Evolutionary conservation across 1,140 invertebrate genomes (phyloP).

Genomic region (Magallana angulata): DNA sequence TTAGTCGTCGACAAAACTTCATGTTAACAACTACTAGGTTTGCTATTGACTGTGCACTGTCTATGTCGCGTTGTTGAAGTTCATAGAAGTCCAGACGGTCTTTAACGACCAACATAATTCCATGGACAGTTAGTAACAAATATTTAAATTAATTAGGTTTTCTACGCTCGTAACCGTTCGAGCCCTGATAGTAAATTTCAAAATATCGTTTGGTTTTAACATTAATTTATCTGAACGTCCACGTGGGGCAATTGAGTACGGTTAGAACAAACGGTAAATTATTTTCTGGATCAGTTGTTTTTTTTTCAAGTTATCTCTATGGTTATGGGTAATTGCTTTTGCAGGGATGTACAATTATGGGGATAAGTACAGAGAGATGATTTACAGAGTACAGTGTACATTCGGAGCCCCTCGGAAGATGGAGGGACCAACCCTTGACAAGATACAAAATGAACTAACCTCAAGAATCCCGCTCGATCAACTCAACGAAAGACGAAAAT

Average conservation of each 20-base stretch:
- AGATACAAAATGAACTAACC: constrained; percentile 65
- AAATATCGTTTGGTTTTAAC: too few species aligned
- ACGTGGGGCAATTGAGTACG: too few species aligned
- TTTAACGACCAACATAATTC: too few species aligned
- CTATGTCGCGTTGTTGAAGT: too few species aligned
- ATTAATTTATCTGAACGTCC: too few species aligned
- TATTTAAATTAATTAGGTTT: too few species aligned
- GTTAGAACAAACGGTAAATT: too few species aligned
- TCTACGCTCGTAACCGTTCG: too few species aligned
- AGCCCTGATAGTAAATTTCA: too few species aligned
- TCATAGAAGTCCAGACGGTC: background rate
- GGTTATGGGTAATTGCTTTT: constrained; percentile 8
- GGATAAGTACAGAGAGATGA: constrained; percentile 83
- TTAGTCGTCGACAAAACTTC: too few species aligned
- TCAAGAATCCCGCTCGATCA: constrained; percentile 85
- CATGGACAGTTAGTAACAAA: background rate
- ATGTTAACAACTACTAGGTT: background rate
- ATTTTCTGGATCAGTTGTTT: too few species aligned
- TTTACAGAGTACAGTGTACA: constrained; percentile 61
- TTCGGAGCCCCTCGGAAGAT: constrained; percentile 61
- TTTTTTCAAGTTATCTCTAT: too few species aligned
- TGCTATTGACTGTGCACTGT: background rate
- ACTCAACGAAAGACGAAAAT: constrained; percentile 87
- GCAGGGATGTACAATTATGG: constrained; percentile 86
- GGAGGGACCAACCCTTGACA: constrained; percentile 62